Evolutionary conservation across 2,888 invertebrate species (phyloP).

Genomic region (Drosophila meridiana): DNA sequence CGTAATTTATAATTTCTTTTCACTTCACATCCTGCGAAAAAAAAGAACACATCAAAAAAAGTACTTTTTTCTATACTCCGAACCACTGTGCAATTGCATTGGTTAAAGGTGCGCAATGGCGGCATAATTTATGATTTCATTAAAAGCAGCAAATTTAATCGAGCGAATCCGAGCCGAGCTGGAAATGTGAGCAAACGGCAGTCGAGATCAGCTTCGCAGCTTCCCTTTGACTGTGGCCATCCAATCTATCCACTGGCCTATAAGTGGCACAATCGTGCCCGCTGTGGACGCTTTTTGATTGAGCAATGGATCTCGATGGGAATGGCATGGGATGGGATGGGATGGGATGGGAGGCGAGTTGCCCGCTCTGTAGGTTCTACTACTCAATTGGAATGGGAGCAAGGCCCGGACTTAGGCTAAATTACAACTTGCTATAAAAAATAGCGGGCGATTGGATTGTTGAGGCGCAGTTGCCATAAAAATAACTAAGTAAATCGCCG

Average conservation of each 20-base stretch:
- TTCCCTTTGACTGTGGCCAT: constrained; percentile 43
- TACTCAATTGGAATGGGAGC: constrained; percentile 52
- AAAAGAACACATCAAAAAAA: background rate
- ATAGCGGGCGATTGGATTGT: constrained; percentile 45
- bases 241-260: constrained; percentile 67
- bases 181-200: constrained; percentile 53
- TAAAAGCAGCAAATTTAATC: constrained; percentile 78
- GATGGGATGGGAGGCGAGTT: constrained; percentile 17
- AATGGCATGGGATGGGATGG: constrained; percentile 3
- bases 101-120: constrained; percentile 50
- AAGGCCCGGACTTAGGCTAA: constrained; percentile 31
- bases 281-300: constrained; percentile 77
- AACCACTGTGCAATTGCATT: constrained; percentile 16
- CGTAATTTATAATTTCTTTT: too few species aligned
- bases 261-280: constrained; percentile 81
- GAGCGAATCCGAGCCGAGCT: constrained; percentile 39
- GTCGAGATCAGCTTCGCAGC: constrained; percentile 26
- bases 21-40: too few species aligned
- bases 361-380: constrained; percentile 26
- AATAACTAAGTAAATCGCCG: constrained; percentile 73
- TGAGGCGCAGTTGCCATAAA: constrained; percentile 63
- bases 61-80: too few species aligned
- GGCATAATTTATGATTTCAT: constrained; percentile 78
- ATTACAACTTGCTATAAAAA: constrained; percentile 68
- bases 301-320: constrained; percentile 73